A percentile compares a stretch with the other conserved stretches of the same genome.
phyloP scores from a whole-genome alignment of 2,113 vertebrate genomes.

The Hippocampus zosterae region DNA sequence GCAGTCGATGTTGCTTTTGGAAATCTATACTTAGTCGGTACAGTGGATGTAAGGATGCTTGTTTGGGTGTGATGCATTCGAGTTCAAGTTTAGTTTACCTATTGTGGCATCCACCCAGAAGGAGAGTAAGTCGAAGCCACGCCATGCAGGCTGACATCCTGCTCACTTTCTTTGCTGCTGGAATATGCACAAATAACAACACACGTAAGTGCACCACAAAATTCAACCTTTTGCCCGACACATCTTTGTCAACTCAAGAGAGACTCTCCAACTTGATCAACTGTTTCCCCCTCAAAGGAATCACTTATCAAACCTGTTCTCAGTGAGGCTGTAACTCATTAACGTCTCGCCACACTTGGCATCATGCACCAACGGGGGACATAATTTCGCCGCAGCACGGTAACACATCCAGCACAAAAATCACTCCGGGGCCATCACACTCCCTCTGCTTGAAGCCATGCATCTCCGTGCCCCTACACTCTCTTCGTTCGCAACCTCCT shows the following conservation, averaged over 20 bases:
- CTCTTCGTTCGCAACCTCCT: not conserved
- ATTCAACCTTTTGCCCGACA: not conserved
- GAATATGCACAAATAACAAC: conserved; percentile 12
- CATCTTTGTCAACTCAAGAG: not conserved
- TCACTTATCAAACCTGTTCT: conserved; percentile 26
- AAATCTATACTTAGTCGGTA: not conserved
- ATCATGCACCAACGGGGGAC: not conserved
- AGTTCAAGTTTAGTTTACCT: conserved; percentile 36
- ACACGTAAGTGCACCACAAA: not conserved
- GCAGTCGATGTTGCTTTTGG: not conserved
- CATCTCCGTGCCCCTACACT: conserved; percentile 8
- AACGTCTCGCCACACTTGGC: not conserved
- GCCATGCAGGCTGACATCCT: conserved; percentile 26
- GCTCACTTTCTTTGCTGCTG: conserved; percentile 39
- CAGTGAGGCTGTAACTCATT: conserved; percentile 24
- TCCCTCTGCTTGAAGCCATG: not conserved
- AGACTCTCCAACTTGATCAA: conserved; percentile 20
- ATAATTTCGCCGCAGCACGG: conserved; percentile 14
- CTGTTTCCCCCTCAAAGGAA: conserved; percentile 22
- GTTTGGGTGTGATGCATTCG: not conserved
- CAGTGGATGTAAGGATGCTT: not conserved
- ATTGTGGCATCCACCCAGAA: conserved; percentile 49
- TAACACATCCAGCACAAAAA: conserved; percentile 4
- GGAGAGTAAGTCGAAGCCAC: conserved; percentile 26
- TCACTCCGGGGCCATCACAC: conserved; percentile 9